These are phyloP conservation scores for Dasypolia templi DNA, from an alignment of 2,888 invertebrate genomes.

Conservation along the genomic window DNA sequence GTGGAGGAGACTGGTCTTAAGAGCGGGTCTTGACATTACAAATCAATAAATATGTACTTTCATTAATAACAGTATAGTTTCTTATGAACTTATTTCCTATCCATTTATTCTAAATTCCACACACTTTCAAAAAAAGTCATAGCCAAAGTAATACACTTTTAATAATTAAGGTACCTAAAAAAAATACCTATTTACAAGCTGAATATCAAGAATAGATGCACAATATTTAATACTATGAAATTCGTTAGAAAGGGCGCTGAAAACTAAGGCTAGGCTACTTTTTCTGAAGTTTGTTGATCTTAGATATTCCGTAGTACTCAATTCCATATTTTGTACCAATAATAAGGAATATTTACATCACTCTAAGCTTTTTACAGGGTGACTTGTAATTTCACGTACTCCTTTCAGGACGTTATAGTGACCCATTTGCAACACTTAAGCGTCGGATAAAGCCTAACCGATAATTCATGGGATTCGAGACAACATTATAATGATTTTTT, in stretches of 20 bases:
- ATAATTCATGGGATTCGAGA: too few species aligned
- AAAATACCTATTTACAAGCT: constrained; percentile 13
- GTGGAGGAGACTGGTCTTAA: neutral
- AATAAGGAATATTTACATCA: neutral
- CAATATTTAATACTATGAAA: neutral
- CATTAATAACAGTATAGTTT: neutral
- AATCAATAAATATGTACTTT: neutral
- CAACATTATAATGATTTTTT: too few species aligned
- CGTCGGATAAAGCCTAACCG: too few species aligned
- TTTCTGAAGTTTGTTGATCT: neutral
- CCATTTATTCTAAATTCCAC: neutral
- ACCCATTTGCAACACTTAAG: too few species aligned
- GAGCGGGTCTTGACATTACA: neutral
- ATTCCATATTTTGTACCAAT: neutral
- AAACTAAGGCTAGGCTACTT: neutral
- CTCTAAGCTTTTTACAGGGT: neutral
- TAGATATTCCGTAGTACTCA: neutral
- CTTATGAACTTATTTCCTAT: neutral
- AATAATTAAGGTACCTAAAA: neutral
- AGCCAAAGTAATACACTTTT: too few species aligned
- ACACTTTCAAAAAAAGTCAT: too few species aligned
- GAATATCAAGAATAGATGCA: constrained; percentile 31
- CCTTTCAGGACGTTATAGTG: too few species aligned
- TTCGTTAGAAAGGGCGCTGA: too few species aligned
- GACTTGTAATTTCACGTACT: too few species aligned